Percentiles rank a stretch among this genome's conserved stretches.
Evolutionary conservation across 2,888 invertebrate genomes (phyloP).

Genomic region (Lasioglossum leucozonium): DNA sequence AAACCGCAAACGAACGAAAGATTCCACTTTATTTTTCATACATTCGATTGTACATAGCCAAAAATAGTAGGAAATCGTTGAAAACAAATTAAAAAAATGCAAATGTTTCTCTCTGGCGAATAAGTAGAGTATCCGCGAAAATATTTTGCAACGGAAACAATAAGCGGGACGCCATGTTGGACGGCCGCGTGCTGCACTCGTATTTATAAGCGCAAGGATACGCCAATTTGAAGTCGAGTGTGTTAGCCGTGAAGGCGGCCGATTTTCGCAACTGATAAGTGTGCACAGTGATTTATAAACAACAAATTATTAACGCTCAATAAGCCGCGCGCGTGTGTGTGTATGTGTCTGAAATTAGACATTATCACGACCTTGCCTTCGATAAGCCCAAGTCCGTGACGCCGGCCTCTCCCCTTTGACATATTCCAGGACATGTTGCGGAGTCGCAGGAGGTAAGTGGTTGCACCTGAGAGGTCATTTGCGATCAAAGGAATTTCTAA

Average conservation of each 20-base stretch:
- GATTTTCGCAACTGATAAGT: background rate
- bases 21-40: too few relatives aligned
- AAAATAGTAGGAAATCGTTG: too few relatives aligned
- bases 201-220: conserved; percentile 7
- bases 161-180: background rate
- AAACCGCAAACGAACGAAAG: background rate
- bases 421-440: conserved; percentile 7
- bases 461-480: conserved; percentile 27
- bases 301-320: background rate
- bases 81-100: too few relatives aligned
- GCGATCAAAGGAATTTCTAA: conserved; percentile 48
- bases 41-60: too few relatives aligned
- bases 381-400: conserved; percentile 29
- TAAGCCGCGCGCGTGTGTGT: too few relatives aligned
- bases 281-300: background rate
- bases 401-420: conserved; percentile 24
- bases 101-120: background rate
- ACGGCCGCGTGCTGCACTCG: background rate
- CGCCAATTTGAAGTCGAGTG: background rate
- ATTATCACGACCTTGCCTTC: conserved; percentile 10
- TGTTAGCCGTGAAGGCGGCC: background rate
- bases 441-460: conserved; percentile 27
- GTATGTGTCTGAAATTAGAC: background rate
- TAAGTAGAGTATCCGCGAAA: background rate
- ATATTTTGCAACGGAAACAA: background rate